Percentiles rank a stretch among this genome's conserved stretches.
Evolutionary conservation across 2,113 vertebrate genomes (phyloP).

Genomic region (Toxotes chatareus): DNA sequence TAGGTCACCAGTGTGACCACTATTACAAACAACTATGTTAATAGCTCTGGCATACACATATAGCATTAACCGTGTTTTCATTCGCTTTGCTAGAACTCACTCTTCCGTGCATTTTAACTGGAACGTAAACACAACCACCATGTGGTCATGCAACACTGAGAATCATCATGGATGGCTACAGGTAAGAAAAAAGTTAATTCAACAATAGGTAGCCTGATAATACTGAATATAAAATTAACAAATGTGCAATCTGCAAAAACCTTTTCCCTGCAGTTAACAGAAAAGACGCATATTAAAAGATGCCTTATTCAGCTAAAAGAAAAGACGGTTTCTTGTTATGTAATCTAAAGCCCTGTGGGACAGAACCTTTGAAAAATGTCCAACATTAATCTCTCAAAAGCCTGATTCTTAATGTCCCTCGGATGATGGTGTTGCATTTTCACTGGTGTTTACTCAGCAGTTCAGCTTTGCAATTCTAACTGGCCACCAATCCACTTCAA

Average conservation of each 20-base stretch:
- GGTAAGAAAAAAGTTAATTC: not conserved
- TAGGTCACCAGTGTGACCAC: not conserved
- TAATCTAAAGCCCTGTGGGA: not conserved
- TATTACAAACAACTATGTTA: not conserved
- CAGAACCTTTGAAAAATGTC: not conserved
- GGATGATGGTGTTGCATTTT: not conserved
- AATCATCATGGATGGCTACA: not conserved
- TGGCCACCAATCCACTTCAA: not conserved
- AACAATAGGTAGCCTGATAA: too few relatives aligned
- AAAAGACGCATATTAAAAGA: not conserved
- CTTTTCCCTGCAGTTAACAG: not conserved
- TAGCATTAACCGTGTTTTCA: not conserved
- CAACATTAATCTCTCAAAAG: conserved; percentile 1
- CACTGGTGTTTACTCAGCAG: conserved; percentile 11
- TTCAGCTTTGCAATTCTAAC: not conserved
- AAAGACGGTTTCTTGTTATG: not conserved
- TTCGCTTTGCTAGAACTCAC: too few relatives aligned
- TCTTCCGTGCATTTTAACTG: not conserved
- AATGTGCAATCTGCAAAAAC: not conserved
- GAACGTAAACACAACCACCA: not conserved
- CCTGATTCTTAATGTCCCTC: not conserved
- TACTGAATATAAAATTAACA: not conserved
- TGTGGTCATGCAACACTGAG: not conserved
- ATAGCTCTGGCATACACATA: too few relatives aligned
- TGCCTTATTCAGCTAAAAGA: conserved; percentile 17